Evolutionary conservation across 2,113 vertebrate genomes (phyloP).

Genomic region (Lampris megalopsis): DNA sequence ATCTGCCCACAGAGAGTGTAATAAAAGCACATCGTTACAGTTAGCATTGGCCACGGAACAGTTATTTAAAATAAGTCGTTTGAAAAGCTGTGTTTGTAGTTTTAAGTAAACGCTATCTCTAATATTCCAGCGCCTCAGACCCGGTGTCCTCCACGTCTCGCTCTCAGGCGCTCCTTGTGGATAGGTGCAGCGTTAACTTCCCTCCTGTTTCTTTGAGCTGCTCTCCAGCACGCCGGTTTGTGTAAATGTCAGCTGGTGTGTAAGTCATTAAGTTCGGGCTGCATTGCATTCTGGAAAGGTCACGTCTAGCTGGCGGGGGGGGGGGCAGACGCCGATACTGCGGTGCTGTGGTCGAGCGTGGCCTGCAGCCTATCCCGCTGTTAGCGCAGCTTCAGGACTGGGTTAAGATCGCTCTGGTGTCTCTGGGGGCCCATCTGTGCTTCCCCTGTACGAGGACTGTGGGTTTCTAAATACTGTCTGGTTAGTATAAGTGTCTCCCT

Average conservation of each 20-base stretch:
- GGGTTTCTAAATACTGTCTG: slow-evolving; percentile 9
- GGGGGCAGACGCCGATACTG: slow-evolving; percentile 42
- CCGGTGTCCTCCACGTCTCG: neutral
- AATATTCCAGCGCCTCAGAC: neutral
- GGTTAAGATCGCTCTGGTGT: slow-evolving; percentile 23
- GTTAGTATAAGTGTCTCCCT: neutral
- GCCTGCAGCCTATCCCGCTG: slow-evolving; percentile 20
- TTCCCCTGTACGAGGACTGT: neutral
- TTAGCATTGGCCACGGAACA: neutral
- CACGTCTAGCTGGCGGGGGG: slow-evolving; percentile 62
- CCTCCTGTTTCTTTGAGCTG: slow-evolving; percentile 63
- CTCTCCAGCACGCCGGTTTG: slow-evolving; percentile 48
- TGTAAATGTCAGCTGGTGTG: slow-evolving; percentile 80
- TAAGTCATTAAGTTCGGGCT: slow-evolving; percentile 71
- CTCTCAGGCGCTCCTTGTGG: slow-evolving; percentile 27
- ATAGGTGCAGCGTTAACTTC: slow-evolving; percentile 51
- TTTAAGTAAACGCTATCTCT: neutral
- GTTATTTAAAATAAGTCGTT: neutral
- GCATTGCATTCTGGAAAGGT: slow-evolving; percentile 78
- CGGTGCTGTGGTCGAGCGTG: slow-evolving; percentile 27
- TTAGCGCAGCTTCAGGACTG: slow-evolving; percentile 5
- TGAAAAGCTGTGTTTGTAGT: neutral
- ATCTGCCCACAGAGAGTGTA: neutral
- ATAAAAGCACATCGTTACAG: neutral
- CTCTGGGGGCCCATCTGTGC: slow-evolving; percentile 7